Conservation (phyloP, 2,888 invertebrate genomes). For the Gisinianus flammeolus region DNA sequence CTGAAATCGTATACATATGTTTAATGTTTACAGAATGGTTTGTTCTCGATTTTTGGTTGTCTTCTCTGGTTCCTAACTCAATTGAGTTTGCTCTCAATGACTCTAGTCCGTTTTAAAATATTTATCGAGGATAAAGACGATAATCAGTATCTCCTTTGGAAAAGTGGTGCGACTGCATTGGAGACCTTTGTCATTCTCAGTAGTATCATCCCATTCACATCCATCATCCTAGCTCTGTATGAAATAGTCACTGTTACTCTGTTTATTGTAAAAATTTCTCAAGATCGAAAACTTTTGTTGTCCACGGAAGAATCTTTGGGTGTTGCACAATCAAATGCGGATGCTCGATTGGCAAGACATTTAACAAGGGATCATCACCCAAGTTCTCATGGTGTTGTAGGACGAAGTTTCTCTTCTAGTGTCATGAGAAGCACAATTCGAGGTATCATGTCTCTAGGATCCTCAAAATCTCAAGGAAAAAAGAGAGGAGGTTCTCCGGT, state of each 20-base stretch:
- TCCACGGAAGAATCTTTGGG: background rate
- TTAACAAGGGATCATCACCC: no score
- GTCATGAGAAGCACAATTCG: no score
- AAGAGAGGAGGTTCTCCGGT: no score
- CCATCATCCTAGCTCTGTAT: background rate
- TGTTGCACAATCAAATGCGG: background rate
- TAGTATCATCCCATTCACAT: slow-evolving; percentile 10
- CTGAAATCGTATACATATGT: no score
- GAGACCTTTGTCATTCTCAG: slow-evolving; percentile 27
- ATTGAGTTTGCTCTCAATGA: background rate
- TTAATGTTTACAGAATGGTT: background rate
- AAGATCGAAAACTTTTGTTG: slow-evolving; percentile 11
- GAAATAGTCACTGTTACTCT: slow-evolving; percentile 24
- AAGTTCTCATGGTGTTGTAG: no score
- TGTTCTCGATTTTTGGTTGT: slow-evolving; percentile 15
- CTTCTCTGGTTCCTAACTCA: slow-evolving; percentile 18
- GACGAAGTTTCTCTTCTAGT: no score
- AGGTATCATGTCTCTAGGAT: no score
- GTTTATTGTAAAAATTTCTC: slow-evolving; percentile 21
- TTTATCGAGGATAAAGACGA: background rate
- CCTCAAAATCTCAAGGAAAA: no score
- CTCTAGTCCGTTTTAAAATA: background rate
- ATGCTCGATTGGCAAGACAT: no score
- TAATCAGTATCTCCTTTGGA: background rate
- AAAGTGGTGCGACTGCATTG: slow-evolving; percentile 24